These are phyloP conservation scores for Laspeyria flexula DNA, from an alignment of 2,888 invertebrate species.

Conservation along the genomic window DNA sequence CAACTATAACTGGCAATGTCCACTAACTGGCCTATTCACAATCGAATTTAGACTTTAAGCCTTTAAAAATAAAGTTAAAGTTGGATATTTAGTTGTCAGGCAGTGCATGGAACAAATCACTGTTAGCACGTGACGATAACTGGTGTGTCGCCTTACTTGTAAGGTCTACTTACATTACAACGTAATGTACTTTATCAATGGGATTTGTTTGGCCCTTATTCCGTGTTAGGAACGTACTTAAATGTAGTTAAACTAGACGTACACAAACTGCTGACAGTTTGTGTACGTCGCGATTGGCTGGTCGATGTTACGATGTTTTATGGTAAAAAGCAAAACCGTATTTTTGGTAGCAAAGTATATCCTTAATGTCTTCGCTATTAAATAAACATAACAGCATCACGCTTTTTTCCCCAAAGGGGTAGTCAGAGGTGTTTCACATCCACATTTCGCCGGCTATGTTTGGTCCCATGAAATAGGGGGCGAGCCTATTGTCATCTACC, in stretches of 20 bases:
- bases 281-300: no score
- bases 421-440: no score
- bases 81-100: constrained; percentile 49
- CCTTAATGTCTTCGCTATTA: background rate
- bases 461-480: no score
- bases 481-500: no score
- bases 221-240: constrained; percentile 4
- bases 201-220: constrained; percentile 39
- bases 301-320: background rate
- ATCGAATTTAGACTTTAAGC: constrained; percentile 53
- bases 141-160: constrained; percentile 61
- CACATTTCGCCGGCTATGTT: no score
- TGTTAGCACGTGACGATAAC: constrained; percentile 66
- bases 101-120: constrained; percentile 67
- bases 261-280: background rate
- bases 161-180: constrained; percentile 43
- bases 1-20: constrained; percentile 63
- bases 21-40: constrained; percentile 26
- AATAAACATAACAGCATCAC: no score
- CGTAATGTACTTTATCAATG: constrained; percentile 55
- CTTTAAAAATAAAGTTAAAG: constrained; percentile 35
- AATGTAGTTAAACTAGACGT: background rate
- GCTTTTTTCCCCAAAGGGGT: no score
- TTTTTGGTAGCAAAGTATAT: background rate
- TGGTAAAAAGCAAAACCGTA: background rate